These are phyloP conservation scores for Pseudonaja textilis DNA, from an alignment of 2,113 vertebrate genomes.

Conservation along the genomic window DNA sequence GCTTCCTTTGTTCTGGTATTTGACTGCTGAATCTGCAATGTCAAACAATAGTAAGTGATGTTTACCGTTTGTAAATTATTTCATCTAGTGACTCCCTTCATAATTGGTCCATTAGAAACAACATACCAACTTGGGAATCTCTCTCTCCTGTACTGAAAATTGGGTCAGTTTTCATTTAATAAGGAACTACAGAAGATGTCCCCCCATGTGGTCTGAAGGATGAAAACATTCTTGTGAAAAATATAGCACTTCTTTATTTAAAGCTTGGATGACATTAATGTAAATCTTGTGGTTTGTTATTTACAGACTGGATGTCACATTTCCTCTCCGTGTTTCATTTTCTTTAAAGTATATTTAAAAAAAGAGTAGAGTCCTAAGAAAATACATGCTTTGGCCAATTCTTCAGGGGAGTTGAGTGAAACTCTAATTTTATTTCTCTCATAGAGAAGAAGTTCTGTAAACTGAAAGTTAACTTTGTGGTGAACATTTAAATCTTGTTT, in stretches of 20 bases:
- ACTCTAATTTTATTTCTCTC: neutral
- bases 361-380: neutral
- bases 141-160: neutral
- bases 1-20: neutral
- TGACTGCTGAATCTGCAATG: neutral
- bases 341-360: neutral
- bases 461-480: neutral
- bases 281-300: neutral
- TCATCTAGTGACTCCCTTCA: neutral
- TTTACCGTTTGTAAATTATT: neutral
- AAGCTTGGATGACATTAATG: neutral
- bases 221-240: neutral
- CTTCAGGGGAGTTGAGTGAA: neutral
- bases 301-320: neutral
- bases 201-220: neutral
- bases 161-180: neutral
- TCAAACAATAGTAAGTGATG: neutral
- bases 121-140: neutral
- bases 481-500: slow-evolving; percentile 29
- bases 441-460: neutral
- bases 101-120: neutral
- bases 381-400: neutral
- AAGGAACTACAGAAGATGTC: neutral
- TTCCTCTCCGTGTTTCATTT: neutral
- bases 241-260: neutral